These are phyloP conservation scores for Anolis sagrei DNA, from an alignment of 2,113 vertebrate genomes.

Conservation along the genomic window DNA sequence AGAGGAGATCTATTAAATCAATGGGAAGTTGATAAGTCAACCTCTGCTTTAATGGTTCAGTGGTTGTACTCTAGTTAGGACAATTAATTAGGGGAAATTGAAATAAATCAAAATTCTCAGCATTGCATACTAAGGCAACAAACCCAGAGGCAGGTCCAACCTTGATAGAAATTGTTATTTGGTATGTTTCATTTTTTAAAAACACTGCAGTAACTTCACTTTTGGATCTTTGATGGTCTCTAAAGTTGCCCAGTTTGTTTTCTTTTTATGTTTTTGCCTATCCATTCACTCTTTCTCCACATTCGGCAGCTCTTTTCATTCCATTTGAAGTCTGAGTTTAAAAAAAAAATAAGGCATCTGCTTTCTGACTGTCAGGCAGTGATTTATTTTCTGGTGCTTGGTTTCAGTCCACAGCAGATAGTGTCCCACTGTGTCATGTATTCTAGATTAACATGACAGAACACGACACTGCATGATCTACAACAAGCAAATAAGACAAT, in stretches of 20 bases:
- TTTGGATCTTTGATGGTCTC: background rate
- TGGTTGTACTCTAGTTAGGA: too few species aligned
- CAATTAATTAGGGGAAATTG: background rate
- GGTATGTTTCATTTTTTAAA: background rate
- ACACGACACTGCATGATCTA: background rate
- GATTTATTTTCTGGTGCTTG: constrained; percentile 23
- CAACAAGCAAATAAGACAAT: background rate
- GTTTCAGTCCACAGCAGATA: background rate
- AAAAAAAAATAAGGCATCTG: background rate
- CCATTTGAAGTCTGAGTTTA: background rate
- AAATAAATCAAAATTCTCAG: background rate
- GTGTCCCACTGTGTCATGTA: constrained; percentile 3
- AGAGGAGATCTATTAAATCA: too few species aligned
- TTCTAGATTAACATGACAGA: background rate
- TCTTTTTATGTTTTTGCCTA: background rate
- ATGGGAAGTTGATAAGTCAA: too few species aligned
- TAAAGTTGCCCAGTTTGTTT: background rate
- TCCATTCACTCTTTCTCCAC: background rate
- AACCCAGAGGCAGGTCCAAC: background rate
- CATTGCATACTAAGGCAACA: fast-evolving
- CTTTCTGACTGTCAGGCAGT: background rate
- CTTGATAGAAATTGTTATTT: fast-evolving
- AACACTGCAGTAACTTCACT: background rate
- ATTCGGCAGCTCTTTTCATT: background rate
- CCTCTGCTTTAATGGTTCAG: too few species aligned